These are phyloP conservation scores for Chaetodon trifascialis DNA, from an alignment of 2,113 vertebrate species.

Conservation along the genomic window DNA sequence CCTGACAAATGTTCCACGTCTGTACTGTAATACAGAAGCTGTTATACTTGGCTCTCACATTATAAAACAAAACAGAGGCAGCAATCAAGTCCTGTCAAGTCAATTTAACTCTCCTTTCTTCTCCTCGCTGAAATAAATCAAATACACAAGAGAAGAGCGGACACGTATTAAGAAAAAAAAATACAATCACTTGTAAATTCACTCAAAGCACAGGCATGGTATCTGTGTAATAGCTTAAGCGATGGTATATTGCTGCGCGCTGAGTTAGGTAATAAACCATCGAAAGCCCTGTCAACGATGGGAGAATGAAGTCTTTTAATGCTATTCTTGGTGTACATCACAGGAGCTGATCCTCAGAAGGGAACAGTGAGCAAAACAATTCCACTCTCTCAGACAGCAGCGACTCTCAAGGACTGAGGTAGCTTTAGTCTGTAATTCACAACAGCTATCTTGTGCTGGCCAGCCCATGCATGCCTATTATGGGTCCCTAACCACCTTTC, in stretches of 20 bases:
- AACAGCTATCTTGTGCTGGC: constrained; percentile 70
- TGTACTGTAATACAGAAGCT: constrained; percentile 66
- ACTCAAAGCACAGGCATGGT: constrained; percentile 53
- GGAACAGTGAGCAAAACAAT: constrained; percentile 70
- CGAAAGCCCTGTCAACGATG: constrained; percentile 57
- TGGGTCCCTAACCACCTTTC: constrained; percentile 70
- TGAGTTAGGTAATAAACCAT: constrained; percentile 73
- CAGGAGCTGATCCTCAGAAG: constrained; percentile 60
- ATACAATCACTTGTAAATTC: constrained; percentile 76
- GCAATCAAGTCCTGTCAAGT: constrained; percentile 75
- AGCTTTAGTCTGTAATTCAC: constrained; percentile 79
- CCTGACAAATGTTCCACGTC: constrained; percentile 73
- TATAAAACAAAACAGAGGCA: constrained; percentile 75
- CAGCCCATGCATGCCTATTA: constrained; percentile 72
- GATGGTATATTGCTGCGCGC: constrained; percentile 63
- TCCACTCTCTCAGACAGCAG: constrained; percentile 54
- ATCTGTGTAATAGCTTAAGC: constrained; percentile 70
- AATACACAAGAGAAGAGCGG: constrained; percentile 60
- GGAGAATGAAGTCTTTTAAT: constrained; percentile 68
- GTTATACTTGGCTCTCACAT: constrained; percentile 56
- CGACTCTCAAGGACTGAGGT: constrained; percentile 68
- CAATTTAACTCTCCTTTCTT: constrained; percentile 72
- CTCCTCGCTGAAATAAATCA: constrained; percentile 72
- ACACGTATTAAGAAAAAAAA: constrained; percentile 39
- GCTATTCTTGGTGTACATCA: constrained; percentile 72